phyloP scores from a whole-genome alignment of 2,888 invertebrate species.

The Baccha elongata region DNA sequence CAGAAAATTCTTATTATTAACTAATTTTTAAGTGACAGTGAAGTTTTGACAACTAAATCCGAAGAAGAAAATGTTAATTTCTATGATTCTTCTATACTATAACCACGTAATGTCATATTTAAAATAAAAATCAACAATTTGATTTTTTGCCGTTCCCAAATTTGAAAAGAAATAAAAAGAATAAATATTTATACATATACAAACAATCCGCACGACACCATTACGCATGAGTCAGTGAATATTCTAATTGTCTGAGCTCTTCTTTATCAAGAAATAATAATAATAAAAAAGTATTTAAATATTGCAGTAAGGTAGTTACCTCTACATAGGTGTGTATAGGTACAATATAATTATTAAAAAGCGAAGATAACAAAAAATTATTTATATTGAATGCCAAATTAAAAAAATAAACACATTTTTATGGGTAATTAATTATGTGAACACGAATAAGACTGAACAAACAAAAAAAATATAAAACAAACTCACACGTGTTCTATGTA shows the following conservation, averaged over 20 bases:
- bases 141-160: slow-evolving; percentile 7
- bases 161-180: neutral
- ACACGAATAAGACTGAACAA: slow-evolving; percentile 20
- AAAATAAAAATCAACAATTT: neutral
- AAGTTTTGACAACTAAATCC: too few relatives aligned
- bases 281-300: neutral
- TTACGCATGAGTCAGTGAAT: slow-evolving; percentile 13
- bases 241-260: neutral
- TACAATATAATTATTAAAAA: slow-evolving; percentile 9
- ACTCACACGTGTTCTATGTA: slow-evolving; percentile 53
- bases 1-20: too few relatives aligned
- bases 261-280: neutral
- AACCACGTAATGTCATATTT: too few relatives aligned
- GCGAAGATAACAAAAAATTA: neutral
- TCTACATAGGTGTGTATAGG: too few relatives aligned
- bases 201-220: slow-evolving; percentile 5
- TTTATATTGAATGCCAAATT: slow-evolving; percentile 40
- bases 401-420: slow-evolving; percentile 56
- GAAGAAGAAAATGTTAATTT: too few relatives aligned
- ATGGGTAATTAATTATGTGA: slow-evolving; percentile 63
- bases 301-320: neutral
- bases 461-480: slow-evolving; percentile 17
- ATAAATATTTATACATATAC: slow-evolving; percentile 14
- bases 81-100: too few relatives aligned
- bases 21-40: too few relatives aligned